A percentile compares a stretch with the other conserved stretches of the same genome.
phyloP scores from a whole-genome alignment of 2,797 vertebrate species.

The Petrocephalus sullivani region DNA sequence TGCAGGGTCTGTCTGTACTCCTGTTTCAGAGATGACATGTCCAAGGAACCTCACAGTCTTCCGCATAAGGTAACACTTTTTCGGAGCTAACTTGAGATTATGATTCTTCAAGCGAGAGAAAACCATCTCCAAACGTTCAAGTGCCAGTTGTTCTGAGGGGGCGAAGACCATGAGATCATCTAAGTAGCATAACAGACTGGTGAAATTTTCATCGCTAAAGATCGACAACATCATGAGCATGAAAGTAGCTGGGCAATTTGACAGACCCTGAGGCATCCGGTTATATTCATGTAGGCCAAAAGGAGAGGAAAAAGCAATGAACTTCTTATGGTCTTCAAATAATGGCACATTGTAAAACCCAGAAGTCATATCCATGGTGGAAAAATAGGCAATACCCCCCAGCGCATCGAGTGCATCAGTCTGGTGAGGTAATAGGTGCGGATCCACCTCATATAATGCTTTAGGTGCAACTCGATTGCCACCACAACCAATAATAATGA shows the following conservation, averaged over 20 bases:
- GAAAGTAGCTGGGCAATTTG: constrained; percentile 24
- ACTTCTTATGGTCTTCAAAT: constrained; percentile 28
- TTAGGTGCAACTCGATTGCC: too few relatives aligned
- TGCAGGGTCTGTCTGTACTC: background rate
- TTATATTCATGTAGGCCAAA: constrained; percentile 33
- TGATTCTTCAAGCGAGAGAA: constrained; percentile 12
- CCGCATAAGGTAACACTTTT: background rate
- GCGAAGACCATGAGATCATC: constrained; percentile 24
- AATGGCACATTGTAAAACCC: constrained; percentile 30
- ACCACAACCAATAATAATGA: too few relatives aligned
- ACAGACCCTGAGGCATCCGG: constrained; percentile 14
- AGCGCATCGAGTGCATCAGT: constrained; percentile 2
- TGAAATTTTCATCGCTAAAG: background rate
- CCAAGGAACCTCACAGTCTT: background rate
- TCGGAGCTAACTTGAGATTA: background rate
- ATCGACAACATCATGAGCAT: constrained; percentile 35
- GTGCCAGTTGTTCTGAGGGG: background rate
- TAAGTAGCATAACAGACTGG: constrained; percentile 12
- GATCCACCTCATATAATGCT: too few relatives aligned
- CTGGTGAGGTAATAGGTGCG: constrained; percentile 13
- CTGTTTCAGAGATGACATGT: background rate
- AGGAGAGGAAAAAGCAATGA: constrained; percentile 12
- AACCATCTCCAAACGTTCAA: constrained; percentile 27
- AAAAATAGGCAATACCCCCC: constrained; percentile 29
- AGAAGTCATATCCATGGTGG: constrained; percentile 32